Evolutionary conservation across 2,113 vertebrate species (phyloP), one percentile per base, ranked within the genome.

Genomic region (Sclerurus mexicanus): DNA sequence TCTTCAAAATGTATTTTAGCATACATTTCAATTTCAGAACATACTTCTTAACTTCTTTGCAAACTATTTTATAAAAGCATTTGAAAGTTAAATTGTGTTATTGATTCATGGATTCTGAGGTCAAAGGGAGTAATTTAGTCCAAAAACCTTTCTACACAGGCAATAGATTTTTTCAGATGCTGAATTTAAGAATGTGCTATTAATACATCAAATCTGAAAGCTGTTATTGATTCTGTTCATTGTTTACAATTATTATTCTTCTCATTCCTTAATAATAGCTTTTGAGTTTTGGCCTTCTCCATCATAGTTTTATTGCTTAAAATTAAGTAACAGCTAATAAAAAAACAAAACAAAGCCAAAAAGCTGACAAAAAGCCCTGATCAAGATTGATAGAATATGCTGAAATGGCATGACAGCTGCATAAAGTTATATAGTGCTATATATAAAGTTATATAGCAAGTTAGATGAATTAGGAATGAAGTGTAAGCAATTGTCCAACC

Each of bases 71-170:
- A 50, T 50, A 90, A 83, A 66, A 76, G 24, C 11, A 92, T 90
- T 90, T 94, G 84, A 62, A 89, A 95, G 89, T 89, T 73, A 92
- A 90, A 91, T 90, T 84, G 8, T 77, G 31, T 86, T 83, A 81
- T 23, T 62, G n/a, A 81, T 89, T 84, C 33, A 49, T 91, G 47
- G 37, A 81, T 94, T 93, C 64, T 84, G 81, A 94, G 77, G 73
- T 94, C 87, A 76, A 37, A 87, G n/a, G 33, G 67, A 95, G 23
- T 87, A 9, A 59, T 80, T 80, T 89, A 66, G n/a, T 83, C 67
- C 53, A 46, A 86, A 59, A 39, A 37, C 28, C 62, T 40, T 85
- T 75, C 50, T 85, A 6, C 23, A 44, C 9, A 71, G 24, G 17
- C 4, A 6, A 33, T 58, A 33, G 17, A 63, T 75, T 66, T 85